Conservation (phyloP, 2,113 vertebrate species). For the Crotalus viridis region DNA sequence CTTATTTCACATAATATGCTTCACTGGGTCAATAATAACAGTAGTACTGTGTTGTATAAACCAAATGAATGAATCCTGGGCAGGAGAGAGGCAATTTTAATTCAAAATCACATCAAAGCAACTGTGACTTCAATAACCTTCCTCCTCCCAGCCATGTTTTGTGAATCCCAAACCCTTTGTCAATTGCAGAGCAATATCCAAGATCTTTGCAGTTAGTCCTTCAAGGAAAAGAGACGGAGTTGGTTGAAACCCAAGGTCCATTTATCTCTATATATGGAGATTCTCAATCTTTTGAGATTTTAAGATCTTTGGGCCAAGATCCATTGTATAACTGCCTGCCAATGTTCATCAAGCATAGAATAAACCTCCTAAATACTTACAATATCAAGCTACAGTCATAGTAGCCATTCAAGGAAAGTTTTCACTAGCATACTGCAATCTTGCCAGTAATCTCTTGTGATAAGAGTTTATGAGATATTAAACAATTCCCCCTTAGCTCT, state of each 20-base stretch:
- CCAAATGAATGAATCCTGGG: background rate
- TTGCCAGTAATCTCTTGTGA: background rate
- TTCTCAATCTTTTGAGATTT: too few relatives aligned
- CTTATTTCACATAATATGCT: background rate
- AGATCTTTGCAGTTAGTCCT: background rate
- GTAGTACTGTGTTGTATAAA: background rate
- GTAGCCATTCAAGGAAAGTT: background rate
- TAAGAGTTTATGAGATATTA: background rate
- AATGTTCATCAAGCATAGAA: background rate
- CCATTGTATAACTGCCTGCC: background rate
- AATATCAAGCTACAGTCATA: background rate
- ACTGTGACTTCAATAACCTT: background rate
- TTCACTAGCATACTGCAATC: background rate
- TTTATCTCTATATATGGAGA: background rate
- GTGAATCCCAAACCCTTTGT: background rate
- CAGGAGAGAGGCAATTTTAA: background rate
- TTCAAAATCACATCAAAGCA: background rate
- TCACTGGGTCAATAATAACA: background rate
- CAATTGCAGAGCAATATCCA: background rate
- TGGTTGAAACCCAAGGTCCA: background rate
- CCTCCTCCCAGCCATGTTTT: background rate
- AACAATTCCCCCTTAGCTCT: background rate
- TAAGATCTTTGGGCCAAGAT: background rate
- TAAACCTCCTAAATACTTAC: background rate
- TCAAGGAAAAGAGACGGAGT: background rate